Percentiles rank a stretch among this genome's conserved stretches.
Evolutionary conservation across 1,140 invertebrate species (phyloP).

Genomic region (Sesamia nonagrioides): DNA sequence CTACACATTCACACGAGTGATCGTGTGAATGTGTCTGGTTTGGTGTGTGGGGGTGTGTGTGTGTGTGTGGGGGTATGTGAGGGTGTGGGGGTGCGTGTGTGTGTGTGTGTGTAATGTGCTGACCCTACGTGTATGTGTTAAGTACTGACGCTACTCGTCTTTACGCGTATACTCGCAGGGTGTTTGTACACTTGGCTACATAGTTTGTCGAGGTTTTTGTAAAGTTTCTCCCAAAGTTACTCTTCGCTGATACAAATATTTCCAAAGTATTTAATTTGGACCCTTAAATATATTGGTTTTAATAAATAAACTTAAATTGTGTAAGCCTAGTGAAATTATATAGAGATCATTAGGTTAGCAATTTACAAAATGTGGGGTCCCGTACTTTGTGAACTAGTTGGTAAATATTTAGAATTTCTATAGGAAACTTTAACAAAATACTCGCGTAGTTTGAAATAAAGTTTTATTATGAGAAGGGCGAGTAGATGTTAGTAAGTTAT

Average conservation of each 20-base stretch:
- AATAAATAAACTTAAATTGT: slow-evolving; percentile 47
- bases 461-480: neutral
- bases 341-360: slow-evolving; percentile 21
- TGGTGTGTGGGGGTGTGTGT: no score
- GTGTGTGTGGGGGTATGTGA: no score
- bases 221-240: neutral
- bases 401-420: slow-evolving; percentile 38
- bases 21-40: no score
- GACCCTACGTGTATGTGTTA: no score
- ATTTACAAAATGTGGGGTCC: slow-evolving; percentile 33
- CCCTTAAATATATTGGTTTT: slow-evolving; percentile 36
- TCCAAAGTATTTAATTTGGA: slow-evolving; percentile 32
- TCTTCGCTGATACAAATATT: neutral
- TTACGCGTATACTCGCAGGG: no score
- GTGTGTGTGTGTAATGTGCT: no score
- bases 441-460: slow-evolving; percentile 1
- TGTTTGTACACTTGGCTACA: neutral
- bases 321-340: slow-evolving; percentile 16
- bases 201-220: neutral
- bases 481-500: neutral
- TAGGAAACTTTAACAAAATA: slow-evolving; percentile 20
- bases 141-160: no score
- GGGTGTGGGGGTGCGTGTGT: no score
- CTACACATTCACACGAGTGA: no score
- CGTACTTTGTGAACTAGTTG: slow-evolving; percentile 20